Evolutionary conservation across 2,797 vertebrate genomes (phyloP), one percentile per base, ranked within the genome.

Genomic region (Melanotaenia nigrans): DNA sequence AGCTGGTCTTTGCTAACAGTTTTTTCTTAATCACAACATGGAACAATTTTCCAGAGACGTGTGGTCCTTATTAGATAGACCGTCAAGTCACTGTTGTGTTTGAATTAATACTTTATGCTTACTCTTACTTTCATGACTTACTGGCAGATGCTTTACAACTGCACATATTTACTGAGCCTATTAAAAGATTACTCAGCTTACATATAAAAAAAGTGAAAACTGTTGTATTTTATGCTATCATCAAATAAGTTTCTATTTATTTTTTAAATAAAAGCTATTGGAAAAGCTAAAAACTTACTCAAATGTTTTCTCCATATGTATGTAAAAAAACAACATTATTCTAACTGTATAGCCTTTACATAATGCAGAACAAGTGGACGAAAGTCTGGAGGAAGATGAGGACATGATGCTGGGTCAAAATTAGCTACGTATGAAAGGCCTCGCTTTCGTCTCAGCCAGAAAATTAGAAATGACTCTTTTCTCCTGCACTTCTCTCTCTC

Each of bases 381-480:
- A 72, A 32, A 47, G 30, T 56, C 1, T 4, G 33, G 36, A 54
- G 28, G 22, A 75, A 55, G 53, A 68, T 36, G 24, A 71, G 30
- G 36, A 73, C 63, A 66, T 72, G 67, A 82, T 59, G 45, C 35
- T 51, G 12, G 61, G 57, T 57, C 67, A 81, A 72, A 91, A 90
- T 87, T 90, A 91, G 82, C 81, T 74, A 75, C 58, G 78, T 93
- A 87, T 89, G 87, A 94, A 92, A 90, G 85, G 84, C 92, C 73
- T 93, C 76, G 87, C 88, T 93, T 87, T 85, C 89, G 71, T 83
- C 85, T 87, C 79, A 85, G 73, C 80, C 42, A 73, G 68, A 87
- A 90, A 93, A 95, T 95, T 93, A 93, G 90, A 95, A 94, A 94
- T 91, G 79, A 93, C 86, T 85, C 77, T 62, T 80, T 87, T 87